Conservation (phyloP, 92 coral and sea anemone genomes). For the Palythoa grandiflora region DNA sequence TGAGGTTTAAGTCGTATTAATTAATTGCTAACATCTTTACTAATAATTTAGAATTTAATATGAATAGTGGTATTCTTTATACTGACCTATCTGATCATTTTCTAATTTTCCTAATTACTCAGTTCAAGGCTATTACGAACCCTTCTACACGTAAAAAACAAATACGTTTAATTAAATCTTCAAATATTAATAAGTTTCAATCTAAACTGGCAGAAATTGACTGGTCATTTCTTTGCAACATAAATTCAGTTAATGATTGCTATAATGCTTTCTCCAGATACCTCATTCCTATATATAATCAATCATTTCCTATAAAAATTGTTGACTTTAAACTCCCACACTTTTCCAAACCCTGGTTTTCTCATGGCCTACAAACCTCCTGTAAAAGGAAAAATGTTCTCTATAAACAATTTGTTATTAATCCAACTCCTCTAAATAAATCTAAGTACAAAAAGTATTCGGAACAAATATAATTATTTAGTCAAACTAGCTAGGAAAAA, state of each 20-base stretch:
- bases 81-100: constrained; percentile 47
- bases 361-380: too few relatives aligned
- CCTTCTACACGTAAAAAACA: background rate
- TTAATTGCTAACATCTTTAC: too few relatives aligned
- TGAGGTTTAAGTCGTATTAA: too few relatives aligned
- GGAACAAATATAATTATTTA: too few relatives aligned
- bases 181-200: background rate
- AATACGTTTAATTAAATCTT: background rate
- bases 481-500: too few relatives aligned
- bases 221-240: constrained; percentile 5
- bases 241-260: constrained; percentile 1
- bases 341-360: constrained; percentile 47
- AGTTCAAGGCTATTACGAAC: constrained; percentile 12
- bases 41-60: too few relatives aligned
- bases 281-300: constrained; percentile 9
- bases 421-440: too few relatives aligned
- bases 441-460: too few relatives aligned
- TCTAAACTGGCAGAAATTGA: background rate
- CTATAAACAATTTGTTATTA: too few relatives aligned
- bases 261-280: constrained; percentile 9
- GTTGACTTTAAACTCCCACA: constrained; percentile 33
- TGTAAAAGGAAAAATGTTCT: too few relatives aligned
- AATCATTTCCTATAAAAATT: constrained; percentile 28
- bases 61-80: too few relatives aligned
- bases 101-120: constrained; percentile 36